Percentiles rank a stretch among this genome's conserved stretches.
These are phyloP conservation scores for Pachyuromys duprasi DNA, from an alignment of 2,797 vertebrate genomes.

Conservation along the genomic window DNA sequence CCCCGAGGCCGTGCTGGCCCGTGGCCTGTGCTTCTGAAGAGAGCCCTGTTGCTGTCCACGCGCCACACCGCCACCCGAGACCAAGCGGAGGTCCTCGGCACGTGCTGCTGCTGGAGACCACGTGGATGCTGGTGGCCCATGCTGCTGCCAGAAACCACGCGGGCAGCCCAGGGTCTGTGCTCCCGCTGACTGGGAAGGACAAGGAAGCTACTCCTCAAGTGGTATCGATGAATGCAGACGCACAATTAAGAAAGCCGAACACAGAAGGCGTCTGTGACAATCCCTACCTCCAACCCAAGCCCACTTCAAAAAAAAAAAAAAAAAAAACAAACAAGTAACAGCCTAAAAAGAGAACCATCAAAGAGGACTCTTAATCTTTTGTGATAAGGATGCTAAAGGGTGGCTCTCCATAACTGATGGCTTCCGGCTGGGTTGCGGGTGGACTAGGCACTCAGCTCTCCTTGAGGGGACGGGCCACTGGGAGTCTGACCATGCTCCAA, in stretches of 20 bases:
- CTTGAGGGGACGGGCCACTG: neutral
- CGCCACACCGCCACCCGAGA: neutral
- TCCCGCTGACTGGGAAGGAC: neutral
- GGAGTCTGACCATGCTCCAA: neutral
- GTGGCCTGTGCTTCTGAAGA: neutral
- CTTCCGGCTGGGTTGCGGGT: neutral
- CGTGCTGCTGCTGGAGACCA: neutral
- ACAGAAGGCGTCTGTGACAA: neutral
- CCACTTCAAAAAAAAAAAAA: neutral
- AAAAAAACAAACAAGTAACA: neutral
- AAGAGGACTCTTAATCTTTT: neutral
- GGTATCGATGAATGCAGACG: neutral
- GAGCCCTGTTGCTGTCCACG: neutral
- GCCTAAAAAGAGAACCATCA: neutral
- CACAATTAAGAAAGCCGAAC: neutral
- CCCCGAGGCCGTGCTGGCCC: neutral
- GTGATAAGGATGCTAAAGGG: neutral
- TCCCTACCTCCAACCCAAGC: neutral
- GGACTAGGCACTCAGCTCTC: neutral
- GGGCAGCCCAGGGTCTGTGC: neutral
- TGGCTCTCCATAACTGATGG: neutral
- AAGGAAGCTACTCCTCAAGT: neutral
- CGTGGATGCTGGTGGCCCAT: neutral
- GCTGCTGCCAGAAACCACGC: neutral
- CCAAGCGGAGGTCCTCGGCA: neutral